Base-by-base conservation (phyloP, 1,140 invertebrate genomes). In the Cataglyphis hispanica region DNA sequence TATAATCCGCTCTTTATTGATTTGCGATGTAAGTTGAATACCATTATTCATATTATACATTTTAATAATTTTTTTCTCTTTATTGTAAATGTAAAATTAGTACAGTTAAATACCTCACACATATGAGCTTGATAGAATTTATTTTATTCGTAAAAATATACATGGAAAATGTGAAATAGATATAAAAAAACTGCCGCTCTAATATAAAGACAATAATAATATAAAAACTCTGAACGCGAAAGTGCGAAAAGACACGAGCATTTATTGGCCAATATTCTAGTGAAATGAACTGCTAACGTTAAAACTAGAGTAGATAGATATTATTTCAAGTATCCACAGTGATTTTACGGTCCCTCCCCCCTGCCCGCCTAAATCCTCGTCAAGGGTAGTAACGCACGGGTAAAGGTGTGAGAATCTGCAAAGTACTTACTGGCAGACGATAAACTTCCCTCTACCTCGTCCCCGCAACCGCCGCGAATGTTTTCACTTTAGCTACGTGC, bases 381-480 rank as follows among this genome's bases (percentile, higher is more conserved):
- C 27, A 75, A 46, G 34, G 72, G 63, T 61, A 84, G 31, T 75
- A 76, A 85, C 75, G 72, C 78, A 34, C 46, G 76, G 43, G 69
- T 72, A 83, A 76, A 86, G 53, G 87, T 84, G 90, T 77, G 88
- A 92, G 86, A 93, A 93, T 66, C 86, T 89, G 87, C 90, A 87
- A 92, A 91, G 92, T 90, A 93, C 91, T 93, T 93, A 92, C 89
- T 83, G 67, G 67, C 85, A 78, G 87, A 90, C 89, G 88, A 92
- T 93, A 93, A 93, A 93, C 86, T 87, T 90, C 91, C 86, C 89
- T 75, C 89, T 76, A 84, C 85, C 70, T 86, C 80, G 75, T 83
- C 74, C 2, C 43, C 90, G 74, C 86, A 80, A 88, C 70, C 86
- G 78, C 69, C 83, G 81, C 60, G 67, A 60, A 80, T 66, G 85